Base-by-base conservation (phyloP, 2,797 vertebrate genomes). In the Euphonia xanthogaster region DNA sequence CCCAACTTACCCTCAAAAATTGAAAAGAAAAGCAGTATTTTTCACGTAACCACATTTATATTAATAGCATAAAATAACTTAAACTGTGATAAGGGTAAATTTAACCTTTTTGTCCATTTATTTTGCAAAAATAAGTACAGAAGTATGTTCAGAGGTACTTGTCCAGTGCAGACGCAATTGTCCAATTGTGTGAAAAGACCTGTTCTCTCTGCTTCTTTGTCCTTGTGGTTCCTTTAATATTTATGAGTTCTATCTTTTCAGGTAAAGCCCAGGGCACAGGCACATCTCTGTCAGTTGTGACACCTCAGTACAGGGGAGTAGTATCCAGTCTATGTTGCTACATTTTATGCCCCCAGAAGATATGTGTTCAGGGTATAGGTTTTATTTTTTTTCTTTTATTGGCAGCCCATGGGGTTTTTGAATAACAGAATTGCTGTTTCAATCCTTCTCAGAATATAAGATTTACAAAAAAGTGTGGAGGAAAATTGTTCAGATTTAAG, bases 391-490 rank as follows among this genome's bases (percentile, higher is more conserved):
- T 31, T n/a, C 14, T 4, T n/a, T 30, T 78, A 47, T 58, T 60
- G 23, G 13, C 47, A 66, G 33, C 9, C 3, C 30, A 2, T 3
- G 9, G 18, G 3, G 4, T 37, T 84, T 42, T 63, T 3, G 0
- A 42, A n/a, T 44, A 65, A 71, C 35, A 37, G 51, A 76, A 50
- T 6, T 23, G 6, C 31, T 58, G 5, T 65, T 65, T 63, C 25
- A 12, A 20, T 50, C 21, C n/a, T 65, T 22, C 25, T 57, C 7
- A 24, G 70, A 81, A 65, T 21, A 13, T 54, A 31, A 48, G 7
- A 42, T 67, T 28, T 51, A 45, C 31, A 35, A 63, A 68, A 58
- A 1, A 1, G 9, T 2, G 11, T 20, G 7, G 15, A 28, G 24
- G 2, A 12, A 33, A 55, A 53, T 14, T 3, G 12, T 15, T 68